Base-by-base conservation (phyloP, 2,113 vertebrate genomes). In the Asarcornis scutulata region DNA sequence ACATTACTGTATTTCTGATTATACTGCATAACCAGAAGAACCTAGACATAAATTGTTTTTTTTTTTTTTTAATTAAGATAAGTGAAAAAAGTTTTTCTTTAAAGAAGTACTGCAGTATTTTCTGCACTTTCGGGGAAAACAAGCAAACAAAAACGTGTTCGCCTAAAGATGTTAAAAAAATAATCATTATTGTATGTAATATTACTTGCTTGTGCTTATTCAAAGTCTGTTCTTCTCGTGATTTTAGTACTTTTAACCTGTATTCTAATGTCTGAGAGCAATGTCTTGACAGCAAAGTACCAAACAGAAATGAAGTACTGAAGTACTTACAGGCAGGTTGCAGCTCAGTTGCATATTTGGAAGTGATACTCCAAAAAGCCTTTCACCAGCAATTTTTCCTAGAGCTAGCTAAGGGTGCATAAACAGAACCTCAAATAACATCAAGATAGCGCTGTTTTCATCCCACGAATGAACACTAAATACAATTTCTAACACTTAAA, bases 321-420 rank as follows among this genome's bases (percentile, higher is more conserved):
- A 46, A 42, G 36, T 20, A 74, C 9, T 0, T 0, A 2, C 0
- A 59, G 26, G 29, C 78, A 38, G 17, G 21, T 6, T 72, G 56
- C 58, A 60, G 31, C 64, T 62, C n/a, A 15, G 13, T 63, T 78
- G 46, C 7, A 4, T 11, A 16, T 46, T 29, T 59, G 86, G 36
- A 64, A 80, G 31, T 17, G 36, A 62, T 9, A 12, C 22, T 72
- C 17, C 82, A 75, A 50, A 69, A 72, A 64, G 31, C 44, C 26
- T 68, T 82, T 55, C 56, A 34, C 34, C 29, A 48, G 23, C 25
- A 55, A 34, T 55, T 23, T 31, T 4, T 87, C 55, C 69, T 22
- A 12, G 8, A 56, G 60, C 42, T 36, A 68, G 13, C 17, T 25
- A 66, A 88, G 27, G 40, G 27, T 0, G 0, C 4, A 36, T 44